These are phyloP conservation scores for Siderastrea siderea DNA, from an alignment of 92 coral and sea anemone species.

Conservation along the genomic window DNA sequence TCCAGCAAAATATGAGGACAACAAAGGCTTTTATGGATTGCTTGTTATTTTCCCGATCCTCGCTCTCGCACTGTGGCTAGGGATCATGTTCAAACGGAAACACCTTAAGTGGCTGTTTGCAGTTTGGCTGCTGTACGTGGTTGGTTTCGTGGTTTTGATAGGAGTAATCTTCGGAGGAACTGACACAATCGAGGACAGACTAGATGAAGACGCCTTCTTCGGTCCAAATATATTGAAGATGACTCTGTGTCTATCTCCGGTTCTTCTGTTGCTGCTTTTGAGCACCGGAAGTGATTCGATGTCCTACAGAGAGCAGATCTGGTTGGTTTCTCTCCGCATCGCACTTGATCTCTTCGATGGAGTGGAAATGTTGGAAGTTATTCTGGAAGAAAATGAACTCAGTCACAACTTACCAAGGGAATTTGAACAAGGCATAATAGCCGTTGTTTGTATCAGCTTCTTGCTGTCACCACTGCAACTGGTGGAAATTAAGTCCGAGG, in stretches of 20 bases:
- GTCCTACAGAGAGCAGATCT: conserved; percentile 33
- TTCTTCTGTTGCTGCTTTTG: conserved; percentile 53
- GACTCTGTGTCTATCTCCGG: conserved; percentile 63
- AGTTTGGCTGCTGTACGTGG: background rate
- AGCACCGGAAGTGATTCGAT: conserved; percentile 34
- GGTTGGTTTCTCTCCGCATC: conserved; percentile 38
- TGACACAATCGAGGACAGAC: conserved; percentile 18
- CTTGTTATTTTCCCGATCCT: background rate
- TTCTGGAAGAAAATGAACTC: conserved; percentile 30
- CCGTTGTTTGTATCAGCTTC: conserved; percentile 43
- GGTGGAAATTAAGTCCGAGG: conserved; percentile 37
- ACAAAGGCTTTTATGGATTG: conserved; percentile 19
- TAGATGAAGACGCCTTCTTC: conserved; percentile 17
- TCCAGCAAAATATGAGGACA: conserved; percentile 34
- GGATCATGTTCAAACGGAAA: conserved; percentile 1
- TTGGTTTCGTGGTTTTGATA: conserved; percentile 36
- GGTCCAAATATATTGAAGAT: conserved; percentile 65
- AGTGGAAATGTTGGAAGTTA: conserved; percentile 64
- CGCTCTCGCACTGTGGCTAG: conserved; percentile 28
- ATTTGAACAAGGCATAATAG: conserved; percentile 38
- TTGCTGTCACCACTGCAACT: conserved; percentile 52
- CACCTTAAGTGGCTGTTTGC: conserved; percentile 42
- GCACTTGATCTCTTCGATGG: conserved; percentile 76
- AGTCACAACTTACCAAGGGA: conserved; percentile 2
- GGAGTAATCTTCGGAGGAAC: conserved; percentile 24